Evolutionary conservation across 2,797 vertebrate species (phyloP).

Genomic region (Buceros bicornis): DNA sequence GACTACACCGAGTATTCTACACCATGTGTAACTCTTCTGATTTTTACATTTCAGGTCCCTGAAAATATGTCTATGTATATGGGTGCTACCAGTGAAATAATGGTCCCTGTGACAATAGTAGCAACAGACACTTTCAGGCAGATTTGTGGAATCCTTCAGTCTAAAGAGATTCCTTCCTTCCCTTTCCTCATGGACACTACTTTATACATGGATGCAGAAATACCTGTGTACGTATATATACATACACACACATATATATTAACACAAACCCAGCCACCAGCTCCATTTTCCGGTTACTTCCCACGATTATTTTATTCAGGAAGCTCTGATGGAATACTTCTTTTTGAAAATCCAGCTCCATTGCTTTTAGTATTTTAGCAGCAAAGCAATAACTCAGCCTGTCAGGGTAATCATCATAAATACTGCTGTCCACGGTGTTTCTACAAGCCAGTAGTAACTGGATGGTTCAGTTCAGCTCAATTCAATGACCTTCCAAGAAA

Average conservation of each 20-base stretch:
- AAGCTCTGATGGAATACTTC: conserved; percentile 31
- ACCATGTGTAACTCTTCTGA: background rate
- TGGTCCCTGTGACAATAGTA: background rate
- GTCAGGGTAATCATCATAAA: conserved; percentile 56
- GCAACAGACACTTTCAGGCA: background rate
- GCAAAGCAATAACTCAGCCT: conserved; percentile 42
- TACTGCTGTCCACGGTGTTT: conserved; percentile 11
- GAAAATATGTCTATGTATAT: background rate
- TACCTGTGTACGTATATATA: background rate
- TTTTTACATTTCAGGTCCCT: background rate
- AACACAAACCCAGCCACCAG: background rate
- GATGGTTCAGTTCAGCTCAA: conserved; percentile 37
- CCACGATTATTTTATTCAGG: conserved; percentile 41
- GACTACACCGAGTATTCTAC: background rate
- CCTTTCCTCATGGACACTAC: background rate
- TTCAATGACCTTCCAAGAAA: conserved; percentile 38
- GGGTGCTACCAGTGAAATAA: background rate
- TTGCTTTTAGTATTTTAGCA: conserved; percentile 53
- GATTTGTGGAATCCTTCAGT: background rate
- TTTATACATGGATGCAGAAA: background rate
- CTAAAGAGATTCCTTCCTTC: background rate
- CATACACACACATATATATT: background rate
- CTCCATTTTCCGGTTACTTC: conserved; percentile 17
- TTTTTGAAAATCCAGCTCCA: conserved; percentile 25
- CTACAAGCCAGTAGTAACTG: conserved; percentile 27